Base-by-base conservation (phyloP, 2,888 invertebrate species). In the Tribolium freemani region DNA sequence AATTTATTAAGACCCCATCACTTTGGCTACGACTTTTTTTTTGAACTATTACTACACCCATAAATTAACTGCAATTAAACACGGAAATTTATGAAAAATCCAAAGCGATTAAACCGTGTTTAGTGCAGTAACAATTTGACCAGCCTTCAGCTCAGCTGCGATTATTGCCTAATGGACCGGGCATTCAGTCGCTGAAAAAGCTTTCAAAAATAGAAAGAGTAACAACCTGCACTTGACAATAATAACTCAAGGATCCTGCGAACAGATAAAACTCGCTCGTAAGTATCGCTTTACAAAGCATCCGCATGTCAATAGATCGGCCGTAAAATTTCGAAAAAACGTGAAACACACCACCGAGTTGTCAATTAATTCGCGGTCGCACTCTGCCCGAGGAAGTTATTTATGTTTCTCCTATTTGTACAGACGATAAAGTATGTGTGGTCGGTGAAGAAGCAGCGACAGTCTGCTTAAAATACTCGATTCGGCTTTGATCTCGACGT, bases 191-290 rank as follows among this genome's bases (percentile, higher is more conserved):
- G 38, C 11, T 51, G 13, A 66, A 67, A 57, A 67, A 57, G 51
- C 11, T 21, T 57, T 20, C 51, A 70, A 60, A 60, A 50, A 69
- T 57, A 38, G 69, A 69, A 69, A 48, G 71, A 61, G 71, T 71
- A 71, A 71, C 66, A 71, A 71, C 71, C 71, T 71, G 56, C 66
- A 66, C 71, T 71, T 66, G 71, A 64, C 64, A 57, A 64, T 64
- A 71, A 70, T 70, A 63, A 61, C 44, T 30, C 63, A 56, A 54
- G 56, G 54, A 46, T 61, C 53, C 10, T 56, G 38, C 50, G 44
- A 61, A 63, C 31, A 61, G 50, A 70, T 53, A 70, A 63, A 58
- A 50, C 16, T 16, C 11, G 11, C 26, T 57, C 26, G 16, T 38
- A 45, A 26, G 5, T 31, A 45, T n/a, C 31, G 45, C 45, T 8